phyloP scores from a whole-genome alignment of 1,140 invertebrate species.

The Trichonephila inaurata region DNA sequence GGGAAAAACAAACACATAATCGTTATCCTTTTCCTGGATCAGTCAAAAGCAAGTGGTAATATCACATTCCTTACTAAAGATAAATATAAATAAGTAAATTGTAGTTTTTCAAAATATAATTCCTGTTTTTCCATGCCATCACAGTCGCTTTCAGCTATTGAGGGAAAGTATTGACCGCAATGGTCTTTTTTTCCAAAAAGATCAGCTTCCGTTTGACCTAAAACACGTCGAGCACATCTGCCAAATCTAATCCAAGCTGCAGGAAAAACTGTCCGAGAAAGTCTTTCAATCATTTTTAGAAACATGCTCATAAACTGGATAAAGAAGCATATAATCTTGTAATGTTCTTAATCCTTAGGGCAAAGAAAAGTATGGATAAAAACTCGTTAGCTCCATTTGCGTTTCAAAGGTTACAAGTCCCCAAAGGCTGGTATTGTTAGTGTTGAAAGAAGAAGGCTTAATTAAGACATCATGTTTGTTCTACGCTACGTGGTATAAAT shows the following conservation, averaged over 20 bases:
- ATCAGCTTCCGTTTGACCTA: background rate
- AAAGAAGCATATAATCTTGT: background rate
- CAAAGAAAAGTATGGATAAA: background rate
- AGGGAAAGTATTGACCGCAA: background rate
- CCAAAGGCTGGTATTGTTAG: background rate
- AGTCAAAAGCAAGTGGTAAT: background rate
- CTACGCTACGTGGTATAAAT: background rate
- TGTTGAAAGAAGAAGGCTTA: background rate
- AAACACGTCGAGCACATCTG: background rate
- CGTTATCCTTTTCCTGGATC: background rate
- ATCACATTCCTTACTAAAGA: background rate
- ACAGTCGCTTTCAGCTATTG: background rate
- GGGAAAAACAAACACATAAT: background rate
- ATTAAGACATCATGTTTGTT: constrained; percentile 4
- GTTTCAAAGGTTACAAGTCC: background rate
- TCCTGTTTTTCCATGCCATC: background rate
- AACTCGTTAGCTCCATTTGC: background rate
- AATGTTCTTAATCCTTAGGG: background rate
- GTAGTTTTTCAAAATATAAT: background rate
- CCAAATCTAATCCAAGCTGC: background rate
- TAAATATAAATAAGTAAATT: background rate
- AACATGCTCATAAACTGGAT: constrained; percentile 4
- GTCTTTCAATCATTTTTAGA: constrained; percentile 1
- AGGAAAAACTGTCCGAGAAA: constrained; percentile 18
- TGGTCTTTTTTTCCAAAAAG: background rate